Conservation (phyloP, 2,113 vertebrate species). For the Rissa tridactyla region DNA sequence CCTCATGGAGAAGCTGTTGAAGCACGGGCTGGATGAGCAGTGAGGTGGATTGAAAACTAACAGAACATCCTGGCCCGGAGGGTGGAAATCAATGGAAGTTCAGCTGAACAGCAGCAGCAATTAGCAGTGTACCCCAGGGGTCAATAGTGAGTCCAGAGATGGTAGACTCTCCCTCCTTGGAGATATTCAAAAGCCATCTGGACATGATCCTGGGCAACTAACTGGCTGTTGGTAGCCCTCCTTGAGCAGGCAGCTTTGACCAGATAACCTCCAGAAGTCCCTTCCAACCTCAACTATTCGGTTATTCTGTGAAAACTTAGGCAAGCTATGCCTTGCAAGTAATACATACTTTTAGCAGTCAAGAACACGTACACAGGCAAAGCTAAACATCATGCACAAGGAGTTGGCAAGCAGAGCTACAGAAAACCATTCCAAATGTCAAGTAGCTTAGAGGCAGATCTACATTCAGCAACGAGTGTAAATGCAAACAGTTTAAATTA, state of each 20-base stretch:
- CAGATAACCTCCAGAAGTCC: background rate
- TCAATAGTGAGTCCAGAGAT: background rate
- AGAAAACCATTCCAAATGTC: background rate
- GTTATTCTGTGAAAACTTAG: background rate
- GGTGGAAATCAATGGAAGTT: background rate
- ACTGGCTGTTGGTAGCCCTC: background rate
- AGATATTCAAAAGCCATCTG: background rate
- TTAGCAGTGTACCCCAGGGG: background rate
- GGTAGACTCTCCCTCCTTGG: background rate
- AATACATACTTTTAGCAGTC: background rate
- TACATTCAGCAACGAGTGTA: background rate
- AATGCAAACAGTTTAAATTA: background rate
- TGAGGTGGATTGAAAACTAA: background rate
- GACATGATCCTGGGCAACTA: background rate
- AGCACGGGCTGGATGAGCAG: background rate
- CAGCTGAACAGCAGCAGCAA: background rate
- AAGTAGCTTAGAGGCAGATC: background rate
- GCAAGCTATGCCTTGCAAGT: background rate
- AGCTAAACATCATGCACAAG: background rate
- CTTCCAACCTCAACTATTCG: background rate
- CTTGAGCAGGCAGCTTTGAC: background rate
- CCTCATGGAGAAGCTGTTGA: background rate
- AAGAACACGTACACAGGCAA: background rate
- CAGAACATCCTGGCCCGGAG: background rate
- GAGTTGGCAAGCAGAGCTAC: background rate